phyloP scores from a whole-genome alignment of 2,113 vertebrate species.

The Calonectris borealis region DNA sequence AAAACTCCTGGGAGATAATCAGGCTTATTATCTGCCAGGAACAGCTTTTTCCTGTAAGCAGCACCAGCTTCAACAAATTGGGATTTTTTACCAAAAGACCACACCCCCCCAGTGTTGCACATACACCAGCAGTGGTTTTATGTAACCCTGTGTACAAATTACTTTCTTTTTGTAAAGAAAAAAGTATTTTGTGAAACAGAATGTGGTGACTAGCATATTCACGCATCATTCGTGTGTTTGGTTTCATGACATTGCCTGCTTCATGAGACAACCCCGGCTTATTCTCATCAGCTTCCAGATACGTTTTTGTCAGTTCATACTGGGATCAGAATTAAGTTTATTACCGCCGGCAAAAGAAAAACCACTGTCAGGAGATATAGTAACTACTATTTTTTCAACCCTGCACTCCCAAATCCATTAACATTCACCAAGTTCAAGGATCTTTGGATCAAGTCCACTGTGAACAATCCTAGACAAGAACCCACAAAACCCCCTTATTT shows the following conservation, averaged over 20 bases:
- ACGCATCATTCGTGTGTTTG: fast-evolving
- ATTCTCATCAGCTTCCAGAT: neutral
- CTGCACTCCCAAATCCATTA: neutral
- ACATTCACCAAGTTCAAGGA: neutral
- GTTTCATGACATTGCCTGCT: neutral
- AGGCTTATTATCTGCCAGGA: neutral
- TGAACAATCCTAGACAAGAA: neutral
- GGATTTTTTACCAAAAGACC: neutral
- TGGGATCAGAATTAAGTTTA: neutral
- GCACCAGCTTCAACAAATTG: neutral
- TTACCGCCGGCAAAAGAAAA: neutral
- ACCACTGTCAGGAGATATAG: neutral
- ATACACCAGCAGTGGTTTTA: neutral
- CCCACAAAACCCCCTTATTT: neutral
- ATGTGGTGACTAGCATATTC: neutral
- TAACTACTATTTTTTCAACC: neutral
- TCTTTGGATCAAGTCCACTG: neutral
- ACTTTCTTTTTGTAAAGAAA: neutral
- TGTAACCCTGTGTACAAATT: neutral
- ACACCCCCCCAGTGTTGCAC: neutral
- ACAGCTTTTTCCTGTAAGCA: neutral
- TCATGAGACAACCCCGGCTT: neutral
- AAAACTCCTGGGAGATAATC: neutral
- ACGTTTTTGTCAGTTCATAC: neutral
- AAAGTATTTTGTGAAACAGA: neutral